Conservation (phyloP, 2,888 invertebrate genomes). For the Acheta domesticus region DNA sequence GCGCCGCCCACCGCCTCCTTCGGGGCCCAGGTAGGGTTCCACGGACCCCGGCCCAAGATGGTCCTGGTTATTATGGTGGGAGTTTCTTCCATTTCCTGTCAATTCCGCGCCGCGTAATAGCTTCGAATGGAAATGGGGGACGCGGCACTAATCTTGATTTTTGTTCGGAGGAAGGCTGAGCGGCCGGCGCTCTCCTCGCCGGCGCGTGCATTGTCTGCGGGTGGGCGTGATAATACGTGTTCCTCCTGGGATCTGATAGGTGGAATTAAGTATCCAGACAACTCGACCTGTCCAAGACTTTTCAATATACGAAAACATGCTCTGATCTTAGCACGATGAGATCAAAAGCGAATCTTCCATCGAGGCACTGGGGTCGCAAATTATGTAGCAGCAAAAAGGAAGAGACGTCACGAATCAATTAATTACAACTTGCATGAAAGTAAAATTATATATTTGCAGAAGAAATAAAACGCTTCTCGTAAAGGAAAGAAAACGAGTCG, state of each 20-base stretch:
- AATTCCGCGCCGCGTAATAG: slow-evolving; percentile 5
- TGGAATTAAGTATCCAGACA: neutral
- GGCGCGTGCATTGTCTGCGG: neutral
- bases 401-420: too few relatives aligned
- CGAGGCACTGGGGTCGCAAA: too few relatives aligned
- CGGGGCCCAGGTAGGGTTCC: slow-evolving; percentile 18
- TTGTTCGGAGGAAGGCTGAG: neutral
- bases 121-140: neutral
- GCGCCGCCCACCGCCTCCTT: neutral
- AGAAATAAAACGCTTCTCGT: too few relatives aligned
- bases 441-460: too few relatives aligned
- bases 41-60: neutral
- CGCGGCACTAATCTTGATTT: neutral
- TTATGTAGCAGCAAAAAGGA: too few relatives aligned
- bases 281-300: neutral
- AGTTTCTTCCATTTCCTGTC: slow-evolving; percentile 18
- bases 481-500: too few relatives aligned
- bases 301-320: neutral
- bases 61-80: neutral
- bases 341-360: too few relatives aligned
- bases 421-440: too few relatives aligned
- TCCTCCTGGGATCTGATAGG: slow-evolving; percentile 2
- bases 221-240: neutral
- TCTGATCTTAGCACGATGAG: too few relatives aligned
- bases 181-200: neutral